phyloP scores from a whole-genome alignment of 2,113 vertebrate species.

The Macrotis lagotis region DNA sequence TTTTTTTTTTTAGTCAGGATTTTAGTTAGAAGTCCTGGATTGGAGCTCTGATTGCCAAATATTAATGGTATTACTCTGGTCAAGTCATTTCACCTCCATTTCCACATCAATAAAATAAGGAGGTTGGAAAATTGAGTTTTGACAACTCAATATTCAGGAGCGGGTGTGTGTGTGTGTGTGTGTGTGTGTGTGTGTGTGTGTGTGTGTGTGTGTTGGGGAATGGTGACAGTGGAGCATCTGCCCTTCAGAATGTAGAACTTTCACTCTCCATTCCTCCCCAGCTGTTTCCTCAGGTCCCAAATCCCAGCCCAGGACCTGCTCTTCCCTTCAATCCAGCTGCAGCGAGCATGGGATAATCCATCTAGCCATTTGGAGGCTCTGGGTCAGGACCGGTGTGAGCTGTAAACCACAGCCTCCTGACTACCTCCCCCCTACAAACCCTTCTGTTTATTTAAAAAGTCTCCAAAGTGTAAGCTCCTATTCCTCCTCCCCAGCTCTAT shows the following conservation, averaged over 20 bases:
- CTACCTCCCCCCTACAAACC: conserved; percentile 6
- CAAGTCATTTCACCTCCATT: background rate
- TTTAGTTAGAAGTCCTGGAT: background rate
- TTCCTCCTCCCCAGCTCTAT: background rate
- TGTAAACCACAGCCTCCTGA: conserved; percentile 53
- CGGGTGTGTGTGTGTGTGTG: too few species aligned
- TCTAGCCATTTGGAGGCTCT: background rate
- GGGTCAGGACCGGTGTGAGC: background rate
- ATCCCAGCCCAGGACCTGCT: background rate
- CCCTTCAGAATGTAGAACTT: background rate
- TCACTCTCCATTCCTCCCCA: too few species aligned
- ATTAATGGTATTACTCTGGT: background rate
- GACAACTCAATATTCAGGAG: background rate
- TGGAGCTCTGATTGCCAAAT: background rate
- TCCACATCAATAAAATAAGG: background rate
- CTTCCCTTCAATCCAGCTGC: background rate
- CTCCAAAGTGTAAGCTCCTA: conserved; percentile 20
- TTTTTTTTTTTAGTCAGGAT: too few species aligned
- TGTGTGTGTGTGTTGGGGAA: background rate
- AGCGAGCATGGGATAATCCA: background rate
- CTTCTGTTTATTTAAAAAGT: conserved; percentile 65
- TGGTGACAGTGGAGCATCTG: too few species aligned
- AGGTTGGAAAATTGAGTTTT: background rate
- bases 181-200: background rate
- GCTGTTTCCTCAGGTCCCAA: background rate